Percentiles rank a stretch among this genome's conserved stretches.
Evolutionary conservation across 2,888 invertebrate species (phyloP).

Genomic region (Drosophila setosimentum): DNA sequence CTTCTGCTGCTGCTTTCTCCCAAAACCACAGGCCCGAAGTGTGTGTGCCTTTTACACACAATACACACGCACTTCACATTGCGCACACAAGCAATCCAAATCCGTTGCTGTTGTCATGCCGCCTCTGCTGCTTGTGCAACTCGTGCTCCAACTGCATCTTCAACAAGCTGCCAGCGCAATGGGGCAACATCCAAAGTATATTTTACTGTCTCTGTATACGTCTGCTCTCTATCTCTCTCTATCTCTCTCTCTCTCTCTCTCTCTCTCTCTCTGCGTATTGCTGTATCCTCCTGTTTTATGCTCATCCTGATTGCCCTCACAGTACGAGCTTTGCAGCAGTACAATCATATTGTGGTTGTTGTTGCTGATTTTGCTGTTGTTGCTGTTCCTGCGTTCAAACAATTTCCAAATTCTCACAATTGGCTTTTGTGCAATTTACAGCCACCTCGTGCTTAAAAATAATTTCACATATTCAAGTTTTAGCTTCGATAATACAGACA

Average conservation of each 20-base stretch:
- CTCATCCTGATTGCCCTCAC: slow-evolving; percentile 32
- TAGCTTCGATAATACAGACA: slow-evolving; percentile 36
- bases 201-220: slow-evolving; percentile 43
- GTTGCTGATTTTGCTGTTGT: slow-evolving; percentile 11
- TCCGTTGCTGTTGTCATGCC: slow-evolving; percentile 45
- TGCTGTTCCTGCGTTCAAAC: slow-evolving; percentile 52
- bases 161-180: slow-evolving; percentile 42
- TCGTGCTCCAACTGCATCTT: slow-evolving; percentile 38
- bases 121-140: slow-evolving; percentile 20
- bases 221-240: slow-evolving; percentile 8
- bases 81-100: slow-evolving; percentile 41
- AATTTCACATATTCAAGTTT: slow-evolving; percentile 63
- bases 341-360: slow-evolving; percentile 18
- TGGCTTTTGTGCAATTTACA: slow-evolving; percentile 76
- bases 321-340: slow-evolving; percentile 12
- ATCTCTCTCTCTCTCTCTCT: slow-evolving; percentile 15
- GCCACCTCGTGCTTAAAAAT: slow-evolving; percentile 66
- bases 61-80: slow-evolving; percentile 21
- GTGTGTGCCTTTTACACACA: slow-evolving; percentile 30
- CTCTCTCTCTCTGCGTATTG: slow-evolving; percentile 3
- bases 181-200: slow-evolving; percentile 55
- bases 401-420: slow-evolving; percentile 72
- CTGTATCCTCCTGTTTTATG: slow-evolving; percentile 36
- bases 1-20: slow-evolving; percentile 32
- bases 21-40: slow-evolving; percentile 34